Evolutionary conservation across 2,797 vertebrate species (phyloP).

Genomic region (Amphiprion clarkii): DNA sequence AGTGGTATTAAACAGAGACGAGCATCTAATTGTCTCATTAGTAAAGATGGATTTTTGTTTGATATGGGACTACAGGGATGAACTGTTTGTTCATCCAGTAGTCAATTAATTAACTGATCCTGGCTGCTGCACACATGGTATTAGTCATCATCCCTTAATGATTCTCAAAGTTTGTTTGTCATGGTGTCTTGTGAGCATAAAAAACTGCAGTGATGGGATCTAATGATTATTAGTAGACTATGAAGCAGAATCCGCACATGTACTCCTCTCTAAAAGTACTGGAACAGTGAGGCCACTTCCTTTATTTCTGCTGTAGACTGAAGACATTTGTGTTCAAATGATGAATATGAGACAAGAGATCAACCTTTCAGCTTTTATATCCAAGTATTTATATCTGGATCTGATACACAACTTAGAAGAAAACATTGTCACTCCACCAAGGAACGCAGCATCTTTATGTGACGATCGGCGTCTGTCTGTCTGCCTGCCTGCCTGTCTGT

Average conservation of each 20-base stretch:
- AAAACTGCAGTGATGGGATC: not conserved
- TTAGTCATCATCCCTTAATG: not conserved
- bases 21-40: not conserved
- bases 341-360: no score
- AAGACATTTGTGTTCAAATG: no score
- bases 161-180: constrained; percentile 8
- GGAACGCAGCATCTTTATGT: no score
- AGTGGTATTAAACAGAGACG: not conserved
- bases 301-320: no score
- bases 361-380: no score
- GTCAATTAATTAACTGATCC: not conserved
- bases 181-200: not conserved
- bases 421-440: no score
- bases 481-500: no score
- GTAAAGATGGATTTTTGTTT: not conserved
- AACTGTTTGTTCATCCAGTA: not conserved
- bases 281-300: no score
- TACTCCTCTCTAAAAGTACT: no score
- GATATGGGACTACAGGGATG: not conserved
- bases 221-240: not conserved
- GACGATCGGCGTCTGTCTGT: no score
- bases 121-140: not conserved
- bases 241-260: not conserved
- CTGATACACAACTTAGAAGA: no score
- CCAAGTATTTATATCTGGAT: no score